phyloP scores from a whole-genome alignment of 2,113 vertebrate genomes.

The Passer domesticus region DNA sequence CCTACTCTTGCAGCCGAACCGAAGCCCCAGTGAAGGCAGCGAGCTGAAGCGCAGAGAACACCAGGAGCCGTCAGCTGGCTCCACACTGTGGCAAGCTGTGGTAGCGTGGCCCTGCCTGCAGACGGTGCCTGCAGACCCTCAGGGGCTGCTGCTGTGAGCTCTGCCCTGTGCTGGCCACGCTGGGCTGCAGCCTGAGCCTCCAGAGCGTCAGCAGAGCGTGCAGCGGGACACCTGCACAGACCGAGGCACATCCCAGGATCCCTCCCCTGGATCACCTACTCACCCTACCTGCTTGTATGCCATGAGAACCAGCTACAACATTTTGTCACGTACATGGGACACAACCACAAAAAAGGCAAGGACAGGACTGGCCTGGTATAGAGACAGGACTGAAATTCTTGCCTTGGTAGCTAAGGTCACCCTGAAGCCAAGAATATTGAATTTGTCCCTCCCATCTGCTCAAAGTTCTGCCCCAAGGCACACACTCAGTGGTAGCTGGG shows the following conservation, averaged over 20 bases:
- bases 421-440: not conserved
- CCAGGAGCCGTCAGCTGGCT: not conserved
- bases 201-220: fast-evolving
- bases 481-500: not conserved
- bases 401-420: not conserved
- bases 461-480: not conserved
- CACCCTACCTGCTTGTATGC: not conserved
- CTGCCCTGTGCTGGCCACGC: not conserved
- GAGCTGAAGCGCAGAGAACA: not conserved
- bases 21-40: not conserved
- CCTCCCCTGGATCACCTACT: not conserved
- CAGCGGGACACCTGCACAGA: not conserved
- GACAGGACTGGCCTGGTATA: not conserved
- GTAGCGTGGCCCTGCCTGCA: not conserved
- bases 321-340: not conserved
- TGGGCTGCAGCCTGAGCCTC: not conserved
- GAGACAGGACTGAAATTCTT: not conserved
- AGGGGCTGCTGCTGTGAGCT: not conserved
- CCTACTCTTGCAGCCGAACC: not conserved
- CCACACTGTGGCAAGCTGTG: not conserved
- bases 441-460: not conserved
- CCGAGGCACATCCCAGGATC: not conserved
- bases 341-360: not conserved
- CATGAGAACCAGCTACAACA: not conserved
- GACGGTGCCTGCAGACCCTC: not conserved